Conservation (phyloP, 2,113 vertebrate species). For the Otus sunia region DNA sequence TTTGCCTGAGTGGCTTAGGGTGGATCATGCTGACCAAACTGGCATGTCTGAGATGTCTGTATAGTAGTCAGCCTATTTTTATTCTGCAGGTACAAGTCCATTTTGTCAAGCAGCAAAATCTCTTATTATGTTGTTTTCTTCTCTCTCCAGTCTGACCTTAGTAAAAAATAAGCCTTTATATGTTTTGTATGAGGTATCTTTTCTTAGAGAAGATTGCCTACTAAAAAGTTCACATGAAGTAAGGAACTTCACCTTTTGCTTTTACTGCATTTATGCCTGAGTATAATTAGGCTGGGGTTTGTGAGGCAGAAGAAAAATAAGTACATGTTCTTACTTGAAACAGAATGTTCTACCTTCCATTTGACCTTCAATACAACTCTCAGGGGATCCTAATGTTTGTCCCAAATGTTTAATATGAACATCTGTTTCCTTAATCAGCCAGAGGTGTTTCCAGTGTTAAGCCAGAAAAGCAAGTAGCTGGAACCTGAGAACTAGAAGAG, state of each 20-base stretch:
- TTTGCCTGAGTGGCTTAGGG: not conserved
- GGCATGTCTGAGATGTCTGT: not conserved
- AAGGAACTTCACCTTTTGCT: not conserved
- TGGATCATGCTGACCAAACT: not conserved
- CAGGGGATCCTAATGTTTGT: not conserved
- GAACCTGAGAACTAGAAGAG: not conserved
- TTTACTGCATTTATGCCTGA: not conserved
- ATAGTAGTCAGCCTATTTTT: not conserved
- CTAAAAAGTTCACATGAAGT: not conserved
- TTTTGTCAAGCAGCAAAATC: not conserved
- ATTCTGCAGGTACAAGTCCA: not conserved
- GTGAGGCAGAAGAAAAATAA: not conserved
- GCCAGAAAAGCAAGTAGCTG: not conserved
- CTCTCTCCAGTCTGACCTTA: not conserved
- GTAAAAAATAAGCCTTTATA: not conserved
- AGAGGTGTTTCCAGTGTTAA: not conserved
- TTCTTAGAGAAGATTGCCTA: not conserved
- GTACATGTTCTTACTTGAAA: not conserved
- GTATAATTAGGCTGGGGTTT: not conserved
- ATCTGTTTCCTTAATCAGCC: constrained; percentile 1
- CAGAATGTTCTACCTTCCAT: not conserved
- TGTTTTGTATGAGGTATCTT: not conserved
- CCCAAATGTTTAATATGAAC: not conserved
- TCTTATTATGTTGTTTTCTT: not conserved
- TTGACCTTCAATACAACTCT: not conserved